Evolutionary conservation across 2,888 invertebrate species (phyloP).

Genomic region (Elegia similella): DNA sequence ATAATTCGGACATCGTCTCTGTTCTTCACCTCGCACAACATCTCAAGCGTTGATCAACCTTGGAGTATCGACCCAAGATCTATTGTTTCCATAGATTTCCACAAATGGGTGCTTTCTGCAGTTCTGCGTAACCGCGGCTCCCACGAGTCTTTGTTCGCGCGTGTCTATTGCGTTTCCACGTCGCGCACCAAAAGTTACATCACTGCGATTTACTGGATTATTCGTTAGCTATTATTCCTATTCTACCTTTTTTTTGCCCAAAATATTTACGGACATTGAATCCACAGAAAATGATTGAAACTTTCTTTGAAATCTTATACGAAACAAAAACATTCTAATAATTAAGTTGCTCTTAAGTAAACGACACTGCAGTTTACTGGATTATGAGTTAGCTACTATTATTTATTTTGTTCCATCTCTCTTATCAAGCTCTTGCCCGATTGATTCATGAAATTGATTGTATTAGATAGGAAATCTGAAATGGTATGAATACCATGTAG

Average conservation of each 20-base stretch:
- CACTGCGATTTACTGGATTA: slow-evolving; percentile 5
- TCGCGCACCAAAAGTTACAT: slow-evolving; percentile 20
- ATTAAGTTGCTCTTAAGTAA: too few relatives aligned
- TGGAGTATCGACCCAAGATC: neutral
- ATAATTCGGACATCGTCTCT: too few relatives aligned
- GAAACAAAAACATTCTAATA: too few relatives aligned
- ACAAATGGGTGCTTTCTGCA: slow-evolving; percentile 26
- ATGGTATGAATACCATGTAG: too few relatives aligned
- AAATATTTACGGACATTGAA: neutral
- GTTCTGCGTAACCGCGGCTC: slow-evolving; percentile 29
- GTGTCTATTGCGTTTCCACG: slow-evolving; percentile 21
- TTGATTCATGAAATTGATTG: too few relatives aligned
- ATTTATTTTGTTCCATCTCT: too few relatives aligned
- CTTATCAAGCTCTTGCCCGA: too few relatives aligned
- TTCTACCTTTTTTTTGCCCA: neutral
- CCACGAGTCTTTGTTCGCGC: slow-evolving; percentile 34
- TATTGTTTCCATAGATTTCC: slow-evolving; percentile 29
- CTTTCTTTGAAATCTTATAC: too few relatives aligned
- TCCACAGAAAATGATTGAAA: neutral
- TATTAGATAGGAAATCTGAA: too few relatives aligned
- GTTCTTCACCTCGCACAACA: neutral
- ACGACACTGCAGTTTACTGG: too few relatives aligned
- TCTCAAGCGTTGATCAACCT: neutral
- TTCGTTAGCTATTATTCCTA: neutral
- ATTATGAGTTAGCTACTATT: too few relatives aligned